Evolutionary conservation across 2,888 invertebrate genomes (phyloP).

Genomic region (Caenorhabditis sp.): DNA sequence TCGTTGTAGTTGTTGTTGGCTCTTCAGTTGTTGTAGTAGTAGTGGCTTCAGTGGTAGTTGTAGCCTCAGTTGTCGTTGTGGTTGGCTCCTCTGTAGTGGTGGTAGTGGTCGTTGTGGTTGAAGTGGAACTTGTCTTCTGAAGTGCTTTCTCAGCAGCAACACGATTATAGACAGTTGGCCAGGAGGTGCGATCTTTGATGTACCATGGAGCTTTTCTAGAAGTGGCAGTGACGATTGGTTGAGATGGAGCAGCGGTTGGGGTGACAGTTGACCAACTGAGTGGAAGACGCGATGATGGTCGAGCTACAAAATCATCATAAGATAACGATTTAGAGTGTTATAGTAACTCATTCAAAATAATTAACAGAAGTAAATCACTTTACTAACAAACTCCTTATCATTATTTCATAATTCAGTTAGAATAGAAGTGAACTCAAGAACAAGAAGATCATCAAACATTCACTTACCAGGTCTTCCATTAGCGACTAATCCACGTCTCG

Average conservation of each 20-base stretch:
- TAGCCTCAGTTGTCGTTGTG: slow-evolving; percentile 27
- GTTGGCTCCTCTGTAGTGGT: slow-evolving; percentile 29
- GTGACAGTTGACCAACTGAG: slow-evolving; percentile 65
- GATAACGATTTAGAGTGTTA: neutral
- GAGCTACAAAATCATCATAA: slow-evolving; percentile 26
- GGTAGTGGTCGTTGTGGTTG: slow-evolving; percentile 16
- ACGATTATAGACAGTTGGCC: slow-evolving; percentile 57
- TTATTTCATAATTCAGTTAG: slow-evolving; percentile 2
- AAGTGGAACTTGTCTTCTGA: slow-evolving; percentile 27
- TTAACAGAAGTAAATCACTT: too few species aligned
- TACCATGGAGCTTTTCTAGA: slow-evolving; percentile 65
- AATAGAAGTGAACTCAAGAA: slow-evolving; percentile 4
- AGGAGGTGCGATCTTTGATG: slow-evolving; percentile 59
- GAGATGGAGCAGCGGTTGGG: slow-evolving; percentile 52
- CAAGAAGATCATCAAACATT: slow-evolving; percentile 1
- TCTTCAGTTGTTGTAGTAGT: slow-evolving; percentile 27
- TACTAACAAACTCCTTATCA: too few species aligned
- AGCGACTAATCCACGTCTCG: slow-evolving; percentile 40
- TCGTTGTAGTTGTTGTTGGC: slow-evolving; percentile 30
- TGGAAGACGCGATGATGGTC: slow-evolving; percentile 50
- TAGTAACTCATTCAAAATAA: too few species aligned
- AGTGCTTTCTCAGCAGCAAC: slow-evolving; percentile 44
- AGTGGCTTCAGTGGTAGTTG: slow-evolving; percentile 34
- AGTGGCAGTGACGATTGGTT: slow-evolving; percentile 34
- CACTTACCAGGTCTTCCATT: slow-evolving; percentile 30